phyloP scores from a whole-genome alignment of 2,113 vertebrate genomes.

The Silurus asotus region DNA sequence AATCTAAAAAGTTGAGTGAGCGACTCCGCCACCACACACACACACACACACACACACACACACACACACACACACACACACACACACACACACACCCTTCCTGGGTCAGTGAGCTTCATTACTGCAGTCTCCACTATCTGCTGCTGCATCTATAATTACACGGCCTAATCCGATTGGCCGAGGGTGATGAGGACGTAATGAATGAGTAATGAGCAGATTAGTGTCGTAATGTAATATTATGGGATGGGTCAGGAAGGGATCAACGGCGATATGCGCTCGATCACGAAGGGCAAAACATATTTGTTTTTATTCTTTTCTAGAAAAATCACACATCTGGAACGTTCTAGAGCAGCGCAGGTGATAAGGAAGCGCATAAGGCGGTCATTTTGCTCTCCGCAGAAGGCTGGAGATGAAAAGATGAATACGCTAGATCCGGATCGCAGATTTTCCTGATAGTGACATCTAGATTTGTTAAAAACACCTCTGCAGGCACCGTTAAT shows the following conservation, averaged over 20 bases:
- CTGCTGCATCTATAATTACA: conserved; percentile 34
- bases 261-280: neutral
- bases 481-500: neutral
- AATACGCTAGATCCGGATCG: neutral
- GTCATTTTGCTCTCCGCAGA: neutral
- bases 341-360: neutral
- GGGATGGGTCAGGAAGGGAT: conserved; percentile 32
- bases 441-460: neutral
- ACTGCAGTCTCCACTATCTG: conserved; percentile 19
- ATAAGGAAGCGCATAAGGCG: neutral
- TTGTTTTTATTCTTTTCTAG: neutral
- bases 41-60: conserved; percentile 18
- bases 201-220: conserved; percentile 47
- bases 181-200: conserved; percentile 38
- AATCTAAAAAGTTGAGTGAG: neutral
- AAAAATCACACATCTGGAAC: neutral
- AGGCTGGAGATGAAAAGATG: neutral
- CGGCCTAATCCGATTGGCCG: conserved; percentile 42
- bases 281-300: neutral
- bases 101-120: neutral
- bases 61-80: neutral
- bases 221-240: conserved; percentile 43
- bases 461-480: neutral
- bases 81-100: conserved; percentile 4
- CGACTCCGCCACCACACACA: neutral